Base-by-base conservation (phyloP, 2,797 vertebrate species). In the Hyperoplus lanceolatus region DNA sequence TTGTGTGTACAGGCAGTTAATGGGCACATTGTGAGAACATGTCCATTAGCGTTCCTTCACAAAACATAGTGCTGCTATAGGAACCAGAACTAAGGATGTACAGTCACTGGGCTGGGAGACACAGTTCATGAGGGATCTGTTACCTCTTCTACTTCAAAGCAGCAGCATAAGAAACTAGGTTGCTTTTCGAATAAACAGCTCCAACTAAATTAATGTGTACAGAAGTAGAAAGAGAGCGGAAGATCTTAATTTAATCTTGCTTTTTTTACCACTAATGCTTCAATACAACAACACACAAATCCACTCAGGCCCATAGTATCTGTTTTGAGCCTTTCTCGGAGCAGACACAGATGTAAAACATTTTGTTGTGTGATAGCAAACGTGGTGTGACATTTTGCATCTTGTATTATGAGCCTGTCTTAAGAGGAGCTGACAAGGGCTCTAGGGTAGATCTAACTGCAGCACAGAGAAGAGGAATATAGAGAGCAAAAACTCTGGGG, bases 371-470 rank as follows among this genome's bases (percentile, higher is more conserved):
- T 14, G 14, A 81, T 75, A 45, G 87, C 54, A 91, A 92, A 93
- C 81, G 73, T 81, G 76, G 81, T 89, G 89, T 90, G 91, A 91
- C 91, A 91, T 86, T 89, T 93, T 90, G 88, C 92, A 94, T 93
- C 90, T 93, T 92, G 87, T 71, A 89, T 89, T 84, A 79, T 57
- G 87, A 91, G 91, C 84, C 65, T 14, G 65, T 90, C 87, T 79
- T 92, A 92, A 94, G 77, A 92, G 85, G 83, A 93, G 89, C 87
- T 93, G 93, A 92, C 91, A 93, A 83, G 85, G 48, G 85, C 92
- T 92, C 60, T 55, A 69, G 93, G 91, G 79, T 84, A 79, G 83
- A 90, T 83, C 77, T 89, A 87, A 87, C 82, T 83, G 87, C 86
- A 79, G 90, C 80, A 86, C 59, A 84, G 78, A 82, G 62, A 77